Conservation (phyloP, 2,888 invertebrate genomes). For the Dynastes tityus region DNA sequence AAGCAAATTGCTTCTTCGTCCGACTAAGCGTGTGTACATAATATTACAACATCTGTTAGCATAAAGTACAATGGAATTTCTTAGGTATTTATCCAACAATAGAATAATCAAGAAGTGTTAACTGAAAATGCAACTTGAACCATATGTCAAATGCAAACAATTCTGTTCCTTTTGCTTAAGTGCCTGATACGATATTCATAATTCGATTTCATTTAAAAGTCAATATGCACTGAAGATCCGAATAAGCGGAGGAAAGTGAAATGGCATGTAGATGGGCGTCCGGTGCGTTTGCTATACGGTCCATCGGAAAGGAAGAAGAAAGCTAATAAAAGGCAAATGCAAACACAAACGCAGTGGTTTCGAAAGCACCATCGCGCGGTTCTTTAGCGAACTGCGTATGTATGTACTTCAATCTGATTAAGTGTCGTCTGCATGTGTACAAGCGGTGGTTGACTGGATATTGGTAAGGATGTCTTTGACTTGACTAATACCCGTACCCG, state of each 20-base stretch:
- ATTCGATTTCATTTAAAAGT: conserved; percentile 17
- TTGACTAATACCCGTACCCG: conserved; percentile 26
- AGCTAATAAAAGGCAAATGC: conserved; percentile 20
- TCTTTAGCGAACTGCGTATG: conserved; percentile 19
- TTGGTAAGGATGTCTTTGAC: conserved; percentile 21
- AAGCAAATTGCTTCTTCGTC: too few relatives aligned
- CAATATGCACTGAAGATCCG: background rate
- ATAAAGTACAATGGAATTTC: background rate
- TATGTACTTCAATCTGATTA: conserved; percentile 25
- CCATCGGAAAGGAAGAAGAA: conserved; percentile 23
- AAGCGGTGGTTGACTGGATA: conserved; percentile 16
- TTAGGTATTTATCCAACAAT: conserved; percentile 1
- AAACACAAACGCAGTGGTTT: conserved; percentile 21
- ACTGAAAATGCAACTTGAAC: conserved; percentile 15
- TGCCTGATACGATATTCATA: background rate
- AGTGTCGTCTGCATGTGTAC: conserved; percentile 6
- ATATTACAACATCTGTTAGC: background rate
- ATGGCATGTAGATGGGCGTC: conserved; percentile 1
- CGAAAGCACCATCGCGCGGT: background rate
- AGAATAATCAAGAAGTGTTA: conserved; percentile 21
- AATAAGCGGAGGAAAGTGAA: conserved; percentile 20
- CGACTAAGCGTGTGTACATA: too few relatives aligned
- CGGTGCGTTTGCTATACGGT: conserved; percentile 1
- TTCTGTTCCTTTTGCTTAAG: background rate
- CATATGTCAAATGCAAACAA: conserved; percentile 12